These are phyloP conservation scores for Chloromyia formosa DNA, from an alignment of 2,888 invertebrate species.

Conservation along the genomic window DNA sequence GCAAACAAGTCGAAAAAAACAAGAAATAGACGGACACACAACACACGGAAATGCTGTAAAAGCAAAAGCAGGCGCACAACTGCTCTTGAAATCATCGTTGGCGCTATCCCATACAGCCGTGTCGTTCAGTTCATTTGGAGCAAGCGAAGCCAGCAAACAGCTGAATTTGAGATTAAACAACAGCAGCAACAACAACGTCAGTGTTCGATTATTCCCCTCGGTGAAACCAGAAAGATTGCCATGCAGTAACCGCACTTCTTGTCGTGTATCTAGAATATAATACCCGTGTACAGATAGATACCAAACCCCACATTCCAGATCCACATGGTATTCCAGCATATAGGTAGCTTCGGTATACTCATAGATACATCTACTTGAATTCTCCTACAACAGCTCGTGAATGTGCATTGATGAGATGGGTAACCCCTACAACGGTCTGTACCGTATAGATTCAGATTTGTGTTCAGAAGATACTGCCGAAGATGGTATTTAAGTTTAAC, in stretches of 20 bases:
- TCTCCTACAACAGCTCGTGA: too few relatives aligned
- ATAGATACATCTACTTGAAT: too few relatives aligned
- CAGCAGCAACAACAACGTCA: slow-evolving; percentile 2
- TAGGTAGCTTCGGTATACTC: too few relatives aligned
- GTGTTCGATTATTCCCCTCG: neutral
- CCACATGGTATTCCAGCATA: neutral
- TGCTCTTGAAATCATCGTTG: slow-evolving; percentile 20
- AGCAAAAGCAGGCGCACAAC: slow-evolving; percentile 39
- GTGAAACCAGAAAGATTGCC: neutral
- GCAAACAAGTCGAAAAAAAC: neutral
- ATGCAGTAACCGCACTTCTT: neutral
- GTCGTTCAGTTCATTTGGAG: neutral
- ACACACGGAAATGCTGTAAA: slow-evolving; percentile 20
- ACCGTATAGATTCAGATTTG: too few relatives aligned
- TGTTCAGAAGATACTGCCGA: too few relatives aligned
- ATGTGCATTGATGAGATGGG: too few relatives aligned
- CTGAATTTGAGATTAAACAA: slow-evolving; percentile 14
- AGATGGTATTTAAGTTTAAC: too few relatives aligned
- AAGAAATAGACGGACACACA: neutral
- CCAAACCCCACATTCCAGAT: slow-evolving; percentile 9
- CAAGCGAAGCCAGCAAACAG: neutral
- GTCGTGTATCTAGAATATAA: slow-evolving; percentile 17
- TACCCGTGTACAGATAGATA: neutral
- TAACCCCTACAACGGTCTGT: too few relatives aligned
- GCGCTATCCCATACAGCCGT: neutral